Evolutionary conservation across 1,140 invertebrate genomes (phyloP).

Genomic region (Drosophila cardini): DNA sequence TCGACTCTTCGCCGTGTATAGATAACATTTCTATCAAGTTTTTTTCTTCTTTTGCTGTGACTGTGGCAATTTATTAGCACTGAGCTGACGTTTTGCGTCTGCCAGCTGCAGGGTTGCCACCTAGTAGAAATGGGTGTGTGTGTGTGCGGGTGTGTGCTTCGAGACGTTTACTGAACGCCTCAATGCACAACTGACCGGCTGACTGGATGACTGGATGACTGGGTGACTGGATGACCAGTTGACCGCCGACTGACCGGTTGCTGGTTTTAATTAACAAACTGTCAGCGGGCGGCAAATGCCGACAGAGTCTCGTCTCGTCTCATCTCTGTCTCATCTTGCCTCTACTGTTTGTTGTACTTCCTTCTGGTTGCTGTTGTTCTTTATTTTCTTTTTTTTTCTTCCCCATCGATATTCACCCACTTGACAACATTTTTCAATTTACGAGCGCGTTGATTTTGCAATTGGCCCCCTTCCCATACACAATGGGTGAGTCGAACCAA

Average conservation of each 20-base stretch:
- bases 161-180: conserved; percentile 76
- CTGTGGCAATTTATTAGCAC: conserved; percentile 72
- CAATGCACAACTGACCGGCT: conserved; percentile 46
- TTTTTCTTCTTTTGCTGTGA: background rate
- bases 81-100: conserved; percentile 67
- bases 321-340: background rate
- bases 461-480: conserved; percentile 24
- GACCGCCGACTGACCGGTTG: conserved; percentile 52
- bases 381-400: conserved; percentile 14
- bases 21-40: too few relatives aligned
- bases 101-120: conserved; percentile 53
- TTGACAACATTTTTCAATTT: conserved; percentile 68
- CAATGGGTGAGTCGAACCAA: conserved; percentile 12
- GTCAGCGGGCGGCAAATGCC: conserved; percentile 65
- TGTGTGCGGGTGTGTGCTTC: conserved; percentile 45
- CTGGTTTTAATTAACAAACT: conserved; percentile 83
- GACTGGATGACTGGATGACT: conserved; percentile 43
- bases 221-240: conserved; percentile 52
- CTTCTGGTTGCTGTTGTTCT: conserved; percentile 8
- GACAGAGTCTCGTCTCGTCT: conserved; percentile 32
- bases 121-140: background rate
- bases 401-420: conserved; percentile 41
- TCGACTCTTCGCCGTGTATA: too few relatives aligned
- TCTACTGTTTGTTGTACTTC: conserved; percentile 10
- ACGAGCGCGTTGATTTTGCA: conserved; percentile 57